Conservation (phyloP, 2,888 invertebrate genomes). For the Hypena proboscidalis region DNA sequence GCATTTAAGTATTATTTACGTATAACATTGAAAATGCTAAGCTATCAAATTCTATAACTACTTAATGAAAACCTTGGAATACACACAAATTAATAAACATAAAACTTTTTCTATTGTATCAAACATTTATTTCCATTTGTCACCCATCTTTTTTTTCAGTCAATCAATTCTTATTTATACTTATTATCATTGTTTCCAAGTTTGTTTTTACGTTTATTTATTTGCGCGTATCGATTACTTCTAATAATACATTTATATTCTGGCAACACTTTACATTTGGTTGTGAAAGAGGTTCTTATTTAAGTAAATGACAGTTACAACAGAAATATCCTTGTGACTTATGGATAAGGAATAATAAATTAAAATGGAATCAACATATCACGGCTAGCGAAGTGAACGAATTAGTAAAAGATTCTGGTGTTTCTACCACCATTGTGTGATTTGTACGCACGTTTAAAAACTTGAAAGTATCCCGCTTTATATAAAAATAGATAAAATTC, state of each 20-base stretch:
- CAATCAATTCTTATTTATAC: too few relatives aligned
- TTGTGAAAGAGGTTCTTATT: slow-evolving; percentile 44
- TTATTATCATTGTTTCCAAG: too few relatives aligned
- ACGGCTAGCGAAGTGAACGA: slow-evolving; percentile 28
- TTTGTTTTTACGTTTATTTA: too few relatives aligned
- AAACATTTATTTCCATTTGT: too few relatives aligned
- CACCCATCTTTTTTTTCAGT: too few relatives aligned
- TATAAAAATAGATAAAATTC: slow-evolving; percentile 11
- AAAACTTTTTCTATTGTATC: too few relatives aligned
- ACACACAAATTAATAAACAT: too few relatives aligned
- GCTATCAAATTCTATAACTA: slow-evolving; percentile 36
- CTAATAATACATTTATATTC: slow-evolving; percentile 23
- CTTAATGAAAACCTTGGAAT: slow-evolving; percentile 13
- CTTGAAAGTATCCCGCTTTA: slow-evolving; percentile 6
- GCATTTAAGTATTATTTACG: slow-evolving; percentile 14
- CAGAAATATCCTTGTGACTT: slow-evolving; percentile 43
- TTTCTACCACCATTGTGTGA: slow-evolving; percentile 5
- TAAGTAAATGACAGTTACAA: slow-evolving; percentile 38
- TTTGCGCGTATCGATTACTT: too few relatives aligned
- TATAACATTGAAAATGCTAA: slow-evolving; percentile 25
- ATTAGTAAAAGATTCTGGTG: slow-evolving; percentile 7
- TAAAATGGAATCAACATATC: slow-evolving; percentile 48
- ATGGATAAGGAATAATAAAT: slow-evolving; percentile 50
- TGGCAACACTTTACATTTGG: slow-evolving; percentile 20
- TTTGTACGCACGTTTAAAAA: slow-evolving; percentile 29